These are phyloP conservation scores for Helicoverpa zea DNA, from an alignment of 1,140 invertebrate species.

Conservation along the genomic window DNA sequence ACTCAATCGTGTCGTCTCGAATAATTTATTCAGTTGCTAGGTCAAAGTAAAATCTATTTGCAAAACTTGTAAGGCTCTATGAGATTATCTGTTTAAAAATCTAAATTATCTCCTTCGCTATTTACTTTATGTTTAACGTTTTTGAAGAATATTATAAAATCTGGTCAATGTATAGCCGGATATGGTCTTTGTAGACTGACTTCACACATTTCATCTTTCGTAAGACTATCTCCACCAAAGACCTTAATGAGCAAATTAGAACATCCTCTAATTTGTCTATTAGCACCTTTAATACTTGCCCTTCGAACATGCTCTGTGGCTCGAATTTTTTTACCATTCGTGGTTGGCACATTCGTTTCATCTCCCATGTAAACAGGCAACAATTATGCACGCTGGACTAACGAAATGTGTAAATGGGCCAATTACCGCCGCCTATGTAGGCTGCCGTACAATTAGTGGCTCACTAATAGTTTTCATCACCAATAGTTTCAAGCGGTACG, in stretches of 20 bases:
- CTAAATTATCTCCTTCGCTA: not conserved
- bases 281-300: constrained; percentile 44
- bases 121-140: too few relatives aligned
- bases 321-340: constrained; percentile 54
- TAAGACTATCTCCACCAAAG: not conserved
- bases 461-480: constrained; percentile 85
- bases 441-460: constrained; percentile 83
- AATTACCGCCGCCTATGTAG: constrained; percentile 84
- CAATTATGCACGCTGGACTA: constrained; percentile 83
- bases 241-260: constrained; percentile 23
- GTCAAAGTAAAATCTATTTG: not conserved
- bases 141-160: not conserved
- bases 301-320: not conserved
- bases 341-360: constrained; percentile 73
- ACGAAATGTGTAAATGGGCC: constrained; percentile 85
- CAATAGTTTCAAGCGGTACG: constrained; percentile 73
- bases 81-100: not conserved
- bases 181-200: too few relatives aligned
- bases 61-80: not conserved
- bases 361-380: constrained; percentile 78
- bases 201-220: too few relatives aligned
- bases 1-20: not conserved
- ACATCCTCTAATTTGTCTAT: constrained; percentile 52
- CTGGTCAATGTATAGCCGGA: too few relatives aligned
- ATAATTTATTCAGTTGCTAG: not conserved